Evolutionary conservation across 2,797 vertebrate species (phyloP).

Genomic region (Chrosomus eos): DNA sequence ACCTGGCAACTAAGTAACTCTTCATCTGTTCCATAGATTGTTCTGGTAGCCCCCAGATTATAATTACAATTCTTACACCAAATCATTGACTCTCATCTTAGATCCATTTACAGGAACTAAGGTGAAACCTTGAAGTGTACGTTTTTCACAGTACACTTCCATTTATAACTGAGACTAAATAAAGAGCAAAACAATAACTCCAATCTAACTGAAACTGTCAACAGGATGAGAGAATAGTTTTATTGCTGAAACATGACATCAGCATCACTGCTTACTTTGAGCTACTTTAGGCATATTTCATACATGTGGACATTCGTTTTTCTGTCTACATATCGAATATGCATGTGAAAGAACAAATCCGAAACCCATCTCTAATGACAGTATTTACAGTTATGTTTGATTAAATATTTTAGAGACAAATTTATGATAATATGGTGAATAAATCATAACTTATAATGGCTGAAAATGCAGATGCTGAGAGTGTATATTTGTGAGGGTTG

Average conservation of each 20-base stretch:
- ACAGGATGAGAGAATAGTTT: background rate
- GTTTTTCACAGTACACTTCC: constrained; percentile 12
- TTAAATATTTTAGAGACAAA: constrained; percentile 71
- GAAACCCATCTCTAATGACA: background rate
- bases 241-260: background rate
- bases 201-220: background rate
- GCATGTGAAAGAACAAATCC: background rate
- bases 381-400: constrained; percentile 53
- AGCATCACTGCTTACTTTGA: background rate
- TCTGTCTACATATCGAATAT: background rate
- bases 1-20: background rate
- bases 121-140: constrained; percentile 7
- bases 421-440: constrained; percentile 74
- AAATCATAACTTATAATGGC: constrained; percentile 74
- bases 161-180: constrained; percentile 29
- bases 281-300: background rate
- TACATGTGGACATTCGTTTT: background rate
- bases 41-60: background rate
- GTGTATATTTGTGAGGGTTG: constrained; percentile 32
- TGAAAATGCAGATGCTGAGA: constrained; percentile 66
- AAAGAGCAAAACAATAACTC: constrained; percentile 21
- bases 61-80: background rate
- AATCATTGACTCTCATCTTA: background rate
- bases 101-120: background rate
- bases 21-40: background rate